Evolutionary conservation across 2,797 vertebrate genomes (phyloP), one percentile per base, ranked within the genome.

Genomic region (Glossophaga mutica): DNA sequence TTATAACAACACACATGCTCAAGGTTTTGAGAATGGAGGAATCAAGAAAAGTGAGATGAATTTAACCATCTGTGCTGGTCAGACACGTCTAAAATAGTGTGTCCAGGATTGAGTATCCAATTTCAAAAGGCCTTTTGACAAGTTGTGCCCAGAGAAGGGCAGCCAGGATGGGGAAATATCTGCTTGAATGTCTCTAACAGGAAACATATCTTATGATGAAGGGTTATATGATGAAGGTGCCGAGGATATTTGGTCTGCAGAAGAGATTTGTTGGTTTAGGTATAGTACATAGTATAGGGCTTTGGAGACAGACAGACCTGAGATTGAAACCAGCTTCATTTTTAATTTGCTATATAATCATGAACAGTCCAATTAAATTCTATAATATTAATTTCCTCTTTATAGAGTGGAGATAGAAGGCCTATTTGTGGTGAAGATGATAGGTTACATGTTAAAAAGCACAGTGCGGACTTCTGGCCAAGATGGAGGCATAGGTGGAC

Each of bases 101-200:
- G 50, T 57, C 29, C 29, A 48, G 79, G 57, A n/a, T 44, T 14
- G 14, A 16, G 32, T 59, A 26, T 89, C 26, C 14, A 26, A 55
- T 86, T 93, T 73, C 83, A 42, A 46, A 95, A 94, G 16, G 39
- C 65, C 48, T 46, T 93, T 88, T 62, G 52, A 86, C 46, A 88
- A 52, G 37, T 55, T 3, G 1, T 57, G 10, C 65, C 59, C 62
- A 83, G 77, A 81, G 44, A 50, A 74, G 21, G 44, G 50, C 42
- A 82, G 89, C 26, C 46, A 73, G 59, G 77, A n/a, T 18, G 52
- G n/a, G 26, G 26, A 76, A 39, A 10, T 19, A 10, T 88, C 59
- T 95, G 59, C 52, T 71, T 34, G n/a, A 46, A 59, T n/a, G 46
- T 48, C 39, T 73, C 2, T n/a, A n/a, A 48, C 34, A 62, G 86